Evolutionary conservation across 2,888 invertebrate genomes (phyloP), one percentile per base, ranked within the genome.

Genomic region (Drymonia ruficornis): DNA sequence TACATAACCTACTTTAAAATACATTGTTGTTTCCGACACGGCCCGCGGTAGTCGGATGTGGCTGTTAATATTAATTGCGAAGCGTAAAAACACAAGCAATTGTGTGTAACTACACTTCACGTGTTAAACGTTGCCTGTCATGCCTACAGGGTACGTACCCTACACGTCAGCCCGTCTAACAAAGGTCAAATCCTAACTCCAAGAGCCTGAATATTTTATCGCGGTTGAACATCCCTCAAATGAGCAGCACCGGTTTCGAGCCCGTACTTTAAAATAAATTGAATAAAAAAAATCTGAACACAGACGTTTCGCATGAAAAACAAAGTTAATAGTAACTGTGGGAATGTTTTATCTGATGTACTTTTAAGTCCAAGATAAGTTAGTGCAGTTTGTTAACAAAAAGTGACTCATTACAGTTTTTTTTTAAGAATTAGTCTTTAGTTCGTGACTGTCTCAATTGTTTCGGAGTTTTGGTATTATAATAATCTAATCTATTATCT

Each of bases 131-230:
- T 55, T 36, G 66, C 69, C 73, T 70, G 68, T 62, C 71, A 57
- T 61, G 52, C 51, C 52, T 59, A 49, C 59, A 50, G 64, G 55
- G 47, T 55, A n/a, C 63, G 40, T 40, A 40, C 65, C 57, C 63
- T 50, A 50, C 61, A 59, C 62, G 65, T 69, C 62, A 67, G 59
- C 59, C 66, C 54, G 54, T 66, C 66, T 71, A 70, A 76, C 68
- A 75, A 72, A 83, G 81, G 79, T 80, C 77, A 73, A 74, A 61
- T 74, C 70, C 70, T 69, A 74, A 72, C 65, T 63, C 64, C 60
- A 68, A 60, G 65, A 59, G 73, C 71, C 72, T 80, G 74, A 83
- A 83, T 83, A 81, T 76, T 84, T 81, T 65, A 82, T 59, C 62
- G 60, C 52, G 65, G 62, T 67, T 55, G 70, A 66, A 63, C 59